These are phyloP conservation scores for Buphagus erythrorhynchus DNA, from an alignment of 2,797 vertebrate genomes.

Conservation along the genomic window DNA sequence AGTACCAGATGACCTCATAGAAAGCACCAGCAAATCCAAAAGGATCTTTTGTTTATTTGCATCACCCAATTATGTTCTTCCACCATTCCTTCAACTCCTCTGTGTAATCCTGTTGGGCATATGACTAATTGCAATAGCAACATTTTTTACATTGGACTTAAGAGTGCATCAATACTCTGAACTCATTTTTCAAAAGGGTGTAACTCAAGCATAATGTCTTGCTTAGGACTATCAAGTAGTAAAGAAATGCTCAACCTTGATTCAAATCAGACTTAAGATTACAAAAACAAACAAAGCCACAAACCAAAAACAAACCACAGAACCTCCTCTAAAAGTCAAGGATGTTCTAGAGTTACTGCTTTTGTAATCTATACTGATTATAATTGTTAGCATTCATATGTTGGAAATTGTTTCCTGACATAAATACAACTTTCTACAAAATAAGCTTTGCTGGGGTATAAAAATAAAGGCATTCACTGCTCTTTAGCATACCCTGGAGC, in stretches of 20 bases:
- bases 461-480: neutral
- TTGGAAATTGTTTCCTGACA: neutral
- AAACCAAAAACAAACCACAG: neutral
- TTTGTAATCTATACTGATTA: neutral
- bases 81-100: neutral
- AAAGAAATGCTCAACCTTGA: neutral
- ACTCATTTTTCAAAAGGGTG: neutral
- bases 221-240: neutral
- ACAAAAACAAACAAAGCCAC: neutral
- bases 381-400: neutral
- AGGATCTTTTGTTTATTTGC: neutral
- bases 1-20: neutral
- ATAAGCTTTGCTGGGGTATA: neutral
- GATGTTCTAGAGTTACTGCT: neutral
- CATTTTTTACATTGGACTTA: neutral
- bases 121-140: neutral
- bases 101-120: neutral
- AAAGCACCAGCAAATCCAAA: neutral
- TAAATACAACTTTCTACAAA: neutral
- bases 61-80: neutral
- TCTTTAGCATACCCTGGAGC: neutral
- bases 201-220: neutral
- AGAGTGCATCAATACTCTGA: neutral
- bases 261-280: neutral
- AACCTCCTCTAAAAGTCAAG: neutral